Evolutionary conservation across 2,113 vertebrate species (phyloP).

Genomic region (Microcebus jonahi): DNA sequence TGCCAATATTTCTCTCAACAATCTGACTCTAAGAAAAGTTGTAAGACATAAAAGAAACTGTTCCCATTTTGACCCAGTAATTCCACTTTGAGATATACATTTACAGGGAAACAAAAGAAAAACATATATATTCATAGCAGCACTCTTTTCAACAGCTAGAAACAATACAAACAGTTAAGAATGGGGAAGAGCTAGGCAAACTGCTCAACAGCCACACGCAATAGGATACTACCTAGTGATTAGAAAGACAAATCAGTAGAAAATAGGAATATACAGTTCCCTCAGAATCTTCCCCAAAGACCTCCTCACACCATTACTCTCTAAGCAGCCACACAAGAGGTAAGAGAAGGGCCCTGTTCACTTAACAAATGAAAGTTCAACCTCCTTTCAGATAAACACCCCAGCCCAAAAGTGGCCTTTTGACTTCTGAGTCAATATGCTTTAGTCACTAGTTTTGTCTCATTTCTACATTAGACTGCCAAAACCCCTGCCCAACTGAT

Average conservation of each 20-base stretch:
- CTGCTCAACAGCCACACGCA: not conserved
- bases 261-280: not conserved
- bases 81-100: not conserved
- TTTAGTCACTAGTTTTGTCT: too few species aligned
- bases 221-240: not conserved
- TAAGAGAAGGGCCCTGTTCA: not conserved
- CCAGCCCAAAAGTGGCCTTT: not conserved
- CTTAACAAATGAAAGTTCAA: not conserved
- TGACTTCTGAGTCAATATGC: not conserved
- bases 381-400: not conserved
- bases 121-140: not conserved
- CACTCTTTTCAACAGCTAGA: not conserved
- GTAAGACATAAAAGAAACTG: not conserved
- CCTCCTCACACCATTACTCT: not conserved
- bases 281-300: not conserved
- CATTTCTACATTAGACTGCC: not conserved
- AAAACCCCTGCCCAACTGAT: too few species aligned
- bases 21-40: not conserved
- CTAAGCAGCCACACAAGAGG: not conserved
- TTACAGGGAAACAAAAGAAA: not conserved
- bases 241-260: not conserved
- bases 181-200: not conserved
- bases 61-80: not conserved
- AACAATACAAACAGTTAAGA: not conserved
- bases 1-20: not conserved